Conservation (phyloP, 2,797 vertebrate species). For the Anolis apletophallus region DNA sequence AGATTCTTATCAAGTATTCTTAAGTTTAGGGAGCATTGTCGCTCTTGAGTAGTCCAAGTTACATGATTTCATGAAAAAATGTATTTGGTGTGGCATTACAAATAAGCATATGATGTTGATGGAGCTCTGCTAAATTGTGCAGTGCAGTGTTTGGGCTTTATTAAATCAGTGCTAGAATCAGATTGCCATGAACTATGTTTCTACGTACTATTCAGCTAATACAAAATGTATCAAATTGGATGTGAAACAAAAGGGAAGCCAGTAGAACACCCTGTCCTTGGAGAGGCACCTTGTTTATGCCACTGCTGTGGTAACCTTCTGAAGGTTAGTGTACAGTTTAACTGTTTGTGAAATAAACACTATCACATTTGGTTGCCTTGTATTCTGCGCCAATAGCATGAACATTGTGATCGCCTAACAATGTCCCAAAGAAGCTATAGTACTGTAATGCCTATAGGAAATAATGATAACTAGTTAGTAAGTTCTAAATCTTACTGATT, state of each 20-base stretch:
- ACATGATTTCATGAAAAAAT: slow-evolving; percentile 14
- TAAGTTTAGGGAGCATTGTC: not conserved
- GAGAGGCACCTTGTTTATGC: slow-evolving; percentile 2
- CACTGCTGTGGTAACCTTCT: not conserved
- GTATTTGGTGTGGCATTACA: not conserved
- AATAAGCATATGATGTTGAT: not conserved
- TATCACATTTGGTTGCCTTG: not conserved
- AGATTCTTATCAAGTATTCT: not conserved
- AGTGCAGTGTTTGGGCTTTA: slow-evolving; percentile 5
- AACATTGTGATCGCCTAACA: not conserved
- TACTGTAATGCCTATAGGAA: not conserved
- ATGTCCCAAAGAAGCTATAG: not conserved
- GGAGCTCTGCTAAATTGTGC: not conserved
- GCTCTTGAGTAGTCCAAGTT: not conserved
- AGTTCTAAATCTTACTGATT: not conserved
- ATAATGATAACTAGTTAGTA: not conserved
- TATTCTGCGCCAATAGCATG: not conserved
- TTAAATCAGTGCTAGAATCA: slow-evolving; percentile 19
- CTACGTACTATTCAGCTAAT: slow-evolving; percentile 17
- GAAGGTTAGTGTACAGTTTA: not conserved
- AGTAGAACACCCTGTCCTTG: slow-evolving; percentile 14
- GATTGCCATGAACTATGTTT: not conserved
- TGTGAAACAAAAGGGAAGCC: slow-evolving; percentile 6
- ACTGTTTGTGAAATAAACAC: not conserved
- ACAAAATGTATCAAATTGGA: slow-evolving; percentile 10